phyloP scores from a whole-genome alignment of 2,888 invertebrate genomes.

The Caenorhabditis sp. region DNA sequence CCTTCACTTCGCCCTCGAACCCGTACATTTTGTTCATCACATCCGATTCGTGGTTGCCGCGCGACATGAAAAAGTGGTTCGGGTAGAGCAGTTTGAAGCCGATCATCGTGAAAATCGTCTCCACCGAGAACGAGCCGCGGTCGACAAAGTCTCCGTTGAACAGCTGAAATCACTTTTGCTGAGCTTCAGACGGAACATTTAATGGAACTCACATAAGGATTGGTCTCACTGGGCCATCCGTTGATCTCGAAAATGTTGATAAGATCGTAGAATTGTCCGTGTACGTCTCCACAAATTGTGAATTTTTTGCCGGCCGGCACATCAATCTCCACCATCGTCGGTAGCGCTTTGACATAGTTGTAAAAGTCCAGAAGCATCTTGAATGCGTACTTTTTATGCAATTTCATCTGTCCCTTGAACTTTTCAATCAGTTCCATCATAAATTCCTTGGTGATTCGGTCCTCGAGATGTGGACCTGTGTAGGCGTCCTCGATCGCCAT shows the following conservation, averaged over 20 bases:
- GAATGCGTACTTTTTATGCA: slow-evolving; percentile 97
- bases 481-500: slow-evolving; percentile 93
- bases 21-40: slow-evolving; percentile 99
- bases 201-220: slow-evolving; percentile 88
- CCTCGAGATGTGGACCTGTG: slow-evolving; percentile 88
- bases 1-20: slow-evolving; percentile 97
- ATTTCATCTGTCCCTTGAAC: slow-evolving; percentile 91
- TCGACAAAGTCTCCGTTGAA: slow-evolving; percentile 99
- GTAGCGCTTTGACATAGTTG: slow-evolving; percentile 84
- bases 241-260: slow-evolving; percentile 97
- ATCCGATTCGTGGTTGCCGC: slow-evolving; percentile 98
- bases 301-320: slow-evolving; percentile 85
- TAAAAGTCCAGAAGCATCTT: slow-evolving; percentile 95
- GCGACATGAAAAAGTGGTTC: slow-evolving; percentile 95
- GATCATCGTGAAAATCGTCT: slow-evolving; percentile 97
- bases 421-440: slow-evolving; percentile 90
- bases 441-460: slow-evolving; percentile 90
- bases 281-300: slow-evolving; percentile 98
- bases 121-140: slow-evolving; percentile 98
- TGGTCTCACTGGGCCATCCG: slow-evolving; percentile 93
- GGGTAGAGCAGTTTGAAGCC: slow-evolving; percentile 96
- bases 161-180: slow-evolving; percentile 83
- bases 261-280: slow-evolving; percentile 98
- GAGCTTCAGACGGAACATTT: not conserved
- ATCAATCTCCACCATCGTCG: slow-evolving; percentile 91